These are phyloP conservation scores for Ryuthela nishihirai DNA, from an alignment of 2,888 invertebrate species.

Conservation along the genomic window DNA sequence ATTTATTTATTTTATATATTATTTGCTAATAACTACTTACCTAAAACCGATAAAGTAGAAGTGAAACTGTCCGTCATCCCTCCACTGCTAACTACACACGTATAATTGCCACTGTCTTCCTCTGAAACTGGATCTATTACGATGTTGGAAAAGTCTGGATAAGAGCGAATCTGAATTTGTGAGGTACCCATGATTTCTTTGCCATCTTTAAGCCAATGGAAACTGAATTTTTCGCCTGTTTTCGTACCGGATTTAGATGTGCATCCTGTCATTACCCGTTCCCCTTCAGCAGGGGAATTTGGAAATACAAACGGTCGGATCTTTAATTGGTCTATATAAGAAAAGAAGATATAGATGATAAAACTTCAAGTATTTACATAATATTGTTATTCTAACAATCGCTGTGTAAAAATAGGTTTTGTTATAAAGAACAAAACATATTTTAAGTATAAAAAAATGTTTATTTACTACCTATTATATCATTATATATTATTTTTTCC, in stretches of 20 bases:
- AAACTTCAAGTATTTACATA: too few species aligned
- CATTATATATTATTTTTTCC: too few species aligned
- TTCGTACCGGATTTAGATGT: neutral
- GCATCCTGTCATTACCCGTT: slow-evolving; percentile 1
- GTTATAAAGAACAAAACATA: too few species aligned
- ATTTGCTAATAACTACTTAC: too few species aligned
- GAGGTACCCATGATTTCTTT: slow-evolving; percentile 1
- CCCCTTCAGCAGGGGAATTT: neutral
- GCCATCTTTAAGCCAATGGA: slow-evolving; percentile 2
- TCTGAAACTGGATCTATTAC: slow-evolving; percentile 5
- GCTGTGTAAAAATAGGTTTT: too few species aligned
- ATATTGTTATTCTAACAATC: too few species aligned
- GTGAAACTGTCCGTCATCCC: slow-evolving; percentile 2
- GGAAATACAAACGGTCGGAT: slow-evolving; percentile 6
- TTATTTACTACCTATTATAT: too few species aligned
- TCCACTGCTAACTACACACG: slow-evolving; percentile 1
- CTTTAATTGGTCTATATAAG: too few species aligned
- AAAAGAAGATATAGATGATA: too few species aligned
- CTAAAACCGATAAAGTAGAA: neutral
- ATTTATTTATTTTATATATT: too few species aligned
- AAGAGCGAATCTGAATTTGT: neutral
- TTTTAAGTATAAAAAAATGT: too few species aligned
- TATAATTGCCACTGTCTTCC: slow-evolving; percentile 12
- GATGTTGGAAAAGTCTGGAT: neutral
- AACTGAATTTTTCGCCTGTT: neutral